These are phyloP conservation scores for Phalacrocorax carbo DNA, from an alignment of 2,113 vertebrate genomes.

Conservation along the genomic window DNA sequence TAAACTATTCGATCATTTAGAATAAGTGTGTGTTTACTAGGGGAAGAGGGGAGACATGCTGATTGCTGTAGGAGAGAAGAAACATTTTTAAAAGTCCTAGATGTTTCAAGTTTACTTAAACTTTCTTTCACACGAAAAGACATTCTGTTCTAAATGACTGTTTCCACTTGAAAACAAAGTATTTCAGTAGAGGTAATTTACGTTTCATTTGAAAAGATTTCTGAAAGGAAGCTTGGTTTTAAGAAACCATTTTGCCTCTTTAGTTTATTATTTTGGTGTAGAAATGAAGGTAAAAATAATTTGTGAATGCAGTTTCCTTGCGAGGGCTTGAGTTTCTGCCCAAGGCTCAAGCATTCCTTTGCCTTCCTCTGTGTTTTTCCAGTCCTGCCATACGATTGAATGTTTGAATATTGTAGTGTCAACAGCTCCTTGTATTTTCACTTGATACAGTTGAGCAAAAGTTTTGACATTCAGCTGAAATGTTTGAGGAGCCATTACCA, in stretches of 20 bases:
- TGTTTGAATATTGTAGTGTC: conserved; percentile 26
- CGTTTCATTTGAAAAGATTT: conserved; percentile 23
- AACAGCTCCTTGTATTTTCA: conserved; percentile 12
- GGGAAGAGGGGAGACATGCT: not conserved
- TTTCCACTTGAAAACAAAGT: not conserved
- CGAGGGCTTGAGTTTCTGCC: conserved; percentile 20
- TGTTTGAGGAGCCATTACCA: conserved; percentile 50
- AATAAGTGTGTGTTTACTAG: not conserved
- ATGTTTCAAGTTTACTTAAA: not conserved
- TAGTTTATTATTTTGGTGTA: not conserved
- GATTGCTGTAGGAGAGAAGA: not conserved
- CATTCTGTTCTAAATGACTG: not conserved
- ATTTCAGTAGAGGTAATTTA: not conserved
- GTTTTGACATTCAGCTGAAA: conserved; percentile 42
- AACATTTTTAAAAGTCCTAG: not conserved
- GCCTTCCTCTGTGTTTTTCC: conserved; percentile 37
- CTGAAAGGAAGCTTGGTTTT: conserved; percentile 11
- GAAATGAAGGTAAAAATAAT: conserved; percentile 33
- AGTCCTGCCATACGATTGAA: not conserved
- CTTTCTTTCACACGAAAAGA: not conserved
- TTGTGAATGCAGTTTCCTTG: conserved; percentile 22
- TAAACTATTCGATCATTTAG: not conserved
- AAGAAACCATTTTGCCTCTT: not conserved
- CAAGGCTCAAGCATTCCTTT: not conserved
- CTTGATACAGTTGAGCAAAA: conserved; percentile 32